Base-by-base conservation (phyloP, 2,888 invertebrate genomes). In the Oeneis ivallda region DNA sequence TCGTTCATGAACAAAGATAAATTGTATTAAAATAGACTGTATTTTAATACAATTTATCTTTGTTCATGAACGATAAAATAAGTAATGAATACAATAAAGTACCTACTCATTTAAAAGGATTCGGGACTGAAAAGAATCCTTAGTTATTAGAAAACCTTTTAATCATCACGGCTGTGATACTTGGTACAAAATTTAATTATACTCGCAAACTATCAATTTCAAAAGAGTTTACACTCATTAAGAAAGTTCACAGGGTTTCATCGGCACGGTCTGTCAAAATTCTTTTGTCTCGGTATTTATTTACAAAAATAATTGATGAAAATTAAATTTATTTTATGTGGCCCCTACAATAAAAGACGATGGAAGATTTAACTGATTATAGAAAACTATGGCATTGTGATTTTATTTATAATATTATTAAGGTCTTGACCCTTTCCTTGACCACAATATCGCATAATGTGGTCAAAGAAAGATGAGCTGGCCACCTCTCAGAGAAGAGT, bases 181-280 rank as follows among this genome's bases (percentile, higher is more conserved):
- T 53, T 49, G n/a, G 50, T 8, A n/a, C 49, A 8, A 34, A 53
- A 53, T 32, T 52, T 34, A 53, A 53, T 53, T 53, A 15, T 9
- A 34, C 8, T 50, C 34, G 34, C 34, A 34, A 53, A 53, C 53
- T 53, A 53, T 53, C 53, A 37, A 37, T 53, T 53, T 53, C 53
- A 53, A 53, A 53, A 34, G 53, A 53, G 50, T 13, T 13, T 34
- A 8, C 6, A 49, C 49, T 19, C 49, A 19, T 49, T 49, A 49
- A 26, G 49, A 19, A 49, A 8, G n/a, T n/a, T 45, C 9, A 7
- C 45, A 45, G 45, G 45, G 11, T n/a, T 50, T 50, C 13, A 50
- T 50, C n/a, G 19, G 13, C 5, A 2, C 6, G 7, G 32, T 13
- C 26, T 50, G n/a, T 50, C 26, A 13, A 32, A 50, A 32, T 26